Conservation (phyloP, 2,888 invertebrate species). For the Agelastica alni region DNA sequence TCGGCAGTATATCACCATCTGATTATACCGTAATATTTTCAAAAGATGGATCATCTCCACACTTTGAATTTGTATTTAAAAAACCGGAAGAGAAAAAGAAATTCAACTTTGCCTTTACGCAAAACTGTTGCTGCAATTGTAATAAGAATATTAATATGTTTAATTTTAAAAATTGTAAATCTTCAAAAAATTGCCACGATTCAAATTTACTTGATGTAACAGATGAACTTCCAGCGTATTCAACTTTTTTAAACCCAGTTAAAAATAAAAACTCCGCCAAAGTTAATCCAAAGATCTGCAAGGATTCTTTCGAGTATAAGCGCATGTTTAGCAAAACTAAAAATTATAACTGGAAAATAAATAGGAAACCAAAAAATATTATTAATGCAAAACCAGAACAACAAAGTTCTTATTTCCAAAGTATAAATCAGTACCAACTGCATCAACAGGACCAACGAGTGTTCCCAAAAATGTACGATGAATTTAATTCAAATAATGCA, state of each 20-base stretch:
- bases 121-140: slow-evolving; percentile 29
- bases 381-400: neutral
- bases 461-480: too few species aligned
- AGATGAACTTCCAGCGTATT: too few species aligned
- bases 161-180: neutral
- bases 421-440: neutral
- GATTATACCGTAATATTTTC: slow-evolving; percentile 37
- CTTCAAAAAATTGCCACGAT: too few species aligned
- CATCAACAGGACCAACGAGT: neutral
- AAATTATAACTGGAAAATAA: neutral
- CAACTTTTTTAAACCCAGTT: too few species aligned
- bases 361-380: slow-evolving; percentile 1
- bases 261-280: too few species aligned
- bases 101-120: slow-evolving; percentile 2
- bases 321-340: too few species aligned
- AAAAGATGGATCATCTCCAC: slow-evolving; percentile 13
- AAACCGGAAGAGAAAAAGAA: slow-evolving; percentile 9
- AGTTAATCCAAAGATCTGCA: too few species aligned
- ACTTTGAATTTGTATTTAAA: slow-evolving; percentile 33
- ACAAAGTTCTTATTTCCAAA: slow-evolving; percentile 15
- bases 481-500: too few species aligned
- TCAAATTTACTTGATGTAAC: too few species aligned
- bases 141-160: slow-evolving; percentile 17
- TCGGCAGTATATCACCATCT: slow-evolving; percentile 1
- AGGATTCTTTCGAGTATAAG: too few species aligned